A percentile compares a stretch with the other conserved stretches of the same genome.
phyloP scores from a whole-genome alignment of 2,797 vertebrate genomes.

The Poecilia velifera region DNA sequence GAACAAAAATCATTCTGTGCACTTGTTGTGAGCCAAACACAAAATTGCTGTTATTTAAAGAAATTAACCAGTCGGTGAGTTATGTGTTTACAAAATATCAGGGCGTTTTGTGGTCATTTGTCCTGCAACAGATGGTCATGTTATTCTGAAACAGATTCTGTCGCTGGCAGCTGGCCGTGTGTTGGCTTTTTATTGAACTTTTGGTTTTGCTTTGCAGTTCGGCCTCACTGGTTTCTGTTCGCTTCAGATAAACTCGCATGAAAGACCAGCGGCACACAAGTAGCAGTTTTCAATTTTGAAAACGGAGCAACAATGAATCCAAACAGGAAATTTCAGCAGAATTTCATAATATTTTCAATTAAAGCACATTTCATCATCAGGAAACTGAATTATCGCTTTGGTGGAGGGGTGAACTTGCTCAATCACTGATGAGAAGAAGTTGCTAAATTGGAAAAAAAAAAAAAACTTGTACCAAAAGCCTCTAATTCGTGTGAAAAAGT shows the following conservation, averaged over 20 bases:
- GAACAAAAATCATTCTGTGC: not conserved
- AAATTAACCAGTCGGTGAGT: not conserved
- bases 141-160: constrained; percentile 1
- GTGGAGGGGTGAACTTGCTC: no score
- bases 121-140: constrained; percentile 5
- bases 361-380: not conserved
- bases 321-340: not conserved
- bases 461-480: not conserved
- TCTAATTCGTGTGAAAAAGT: not conserved
- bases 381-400: not conserved
- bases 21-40: not conserved
- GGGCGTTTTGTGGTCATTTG: not conserved
- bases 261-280: not conserved
- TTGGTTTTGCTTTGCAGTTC: not conserved
- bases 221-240: not conserved
- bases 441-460: not conserved
- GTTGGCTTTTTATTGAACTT: not conserved
- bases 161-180: not conserved
- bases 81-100: not conserved
- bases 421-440: not conserved
- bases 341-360: not conserved
- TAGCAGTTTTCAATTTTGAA: not conserved
- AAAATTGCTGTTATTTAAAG: not conserved
- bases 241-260: not conserved
- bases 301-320: not conserved